A percentile compares a stretch with the other conserved stretches of the same genome.
Evolutionary conservation across 2,797 vertebrate genomes (phyloP).

Genomic region (Enoplosus armatus): DNA sequence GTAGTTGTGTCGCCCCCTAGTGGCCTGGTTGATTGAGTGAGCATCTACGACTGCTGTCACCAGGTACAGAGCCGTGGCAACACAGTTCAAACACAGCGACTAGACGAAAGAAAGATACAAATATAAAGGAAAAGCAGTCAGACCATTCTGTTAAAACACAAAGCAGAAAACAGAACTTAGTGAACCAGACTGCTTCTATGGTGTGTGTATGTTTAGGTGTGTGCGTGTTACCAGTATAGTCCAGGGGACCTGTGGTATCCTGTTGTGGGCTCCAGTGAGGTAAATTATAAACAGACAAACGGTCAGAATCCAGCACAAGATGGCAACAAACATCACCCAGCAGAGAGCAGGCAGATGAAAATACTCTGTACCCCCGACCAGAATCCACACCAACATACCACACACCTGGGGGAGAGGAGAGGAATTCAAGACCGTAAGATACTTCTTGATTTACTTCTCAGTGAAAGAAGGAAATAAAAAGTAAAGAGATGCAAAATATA

Average conservation of each 20-base stretch:
- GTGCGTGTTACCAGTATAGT: constrained; percentile 84
- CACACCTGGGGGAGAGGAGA: constrained; percentile 81
- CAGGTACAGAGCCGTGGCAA: constrained; percentile 89
- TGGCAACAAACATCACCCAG: constrained; percentile 94
- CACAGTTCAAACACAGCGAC: constrained; percentile 90
- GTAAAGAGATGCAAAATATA: neutral
- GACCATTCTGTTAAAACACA: neutral
- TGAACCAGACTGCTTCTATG: neutral
- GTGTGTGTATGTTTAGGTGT: constrained; percentile 1
- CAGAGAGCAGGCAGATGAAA: constrained; percentile 87
- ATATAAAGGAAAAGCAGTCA: neutral
- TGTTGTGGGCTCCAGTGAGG: constrained; percentile 89
- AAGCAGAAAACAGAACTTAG: neutral
- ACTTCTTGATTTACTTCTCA: neutral
- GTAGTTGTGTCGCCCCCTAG: constrained; percentile 88
- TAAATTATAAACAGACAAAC: constrained; percentile 91
- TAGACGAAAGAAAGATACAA: constrained; percentile 58
- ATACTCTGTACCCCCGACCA: constrained; percentile 93
- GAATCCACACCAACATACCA: constrained; percentile 93
- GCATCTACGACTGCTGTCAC: constrained; percentile 88
- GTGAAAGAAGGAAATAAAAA: neutral
- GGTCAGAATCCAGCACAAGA: constrained; percentile 92
- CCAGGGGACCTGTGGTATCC: constrained; percentile 91
- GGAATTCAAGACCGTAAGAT: neutral
- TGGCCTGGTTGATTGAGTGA: constrained; percentile 83